These are phyloP conservation scores for Xenentodon cancila DNA, from an alignment of 2,797 vertebrate species.

Conservation along the genomic window DNA sequence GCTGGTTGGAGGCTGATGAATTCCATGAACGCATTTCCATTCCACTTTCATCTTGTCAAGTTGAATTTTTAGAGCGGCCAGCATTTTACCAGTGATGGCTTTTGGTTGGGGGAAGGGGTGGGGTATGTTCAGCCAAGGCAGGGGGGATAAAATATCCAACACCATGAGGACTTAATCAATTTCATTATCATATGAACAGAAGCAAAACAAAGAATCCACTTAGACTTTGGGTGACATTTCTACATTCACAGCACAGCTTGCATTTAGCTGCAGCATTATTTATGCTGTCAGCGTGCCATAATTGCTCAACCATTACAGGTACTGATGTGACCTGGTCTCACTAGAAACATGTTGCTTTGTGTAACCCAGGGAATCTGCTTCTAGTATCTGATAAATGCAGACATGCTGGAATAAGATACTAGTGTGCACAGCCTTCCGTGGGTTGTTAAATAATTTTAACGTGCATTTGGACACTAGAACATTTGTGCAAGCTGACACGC, in stretches of 20 bases:
- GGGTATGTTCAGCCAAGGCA: conserved; percentile 28
- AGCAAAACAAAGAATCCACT: conserved; percentile 66
- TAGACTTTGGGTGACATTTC: conserved; percentile 56
- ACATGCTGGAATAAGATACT: conserved; percentile 47
- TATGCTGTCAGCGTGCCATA: conserved; percentile 61
- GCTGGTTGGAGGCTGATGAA: conserved; percentile 63
- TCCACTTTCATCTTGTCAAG: conserved; percentile 71
- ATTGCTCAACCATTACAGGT: conserved; percentile 69
- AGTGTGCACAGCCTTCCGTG: conserved; percentile 38
- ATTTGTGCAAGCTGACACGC: conserved; percentile 4
- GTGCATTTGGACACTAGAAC: conserved; percentile 15
- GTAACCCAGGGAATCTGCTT: conserved; percentile 42
- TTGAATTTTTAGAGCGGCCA: conserved; percentile 57
- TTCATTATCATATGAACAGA: conserved; percentile 66
- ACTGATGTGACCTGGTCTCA: conserved; percentile 42
- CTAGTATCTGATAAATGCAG: conserved; percentile 61
- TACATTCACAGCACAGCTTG: conserved; percentile 45
- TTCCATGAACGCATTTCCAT: conserved; percentile 68
- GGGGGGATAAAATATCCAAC: conserved; percentile 47
- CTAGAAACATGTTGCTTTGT: conserved; percentile 54
- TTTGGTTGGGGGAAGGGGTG: conserved; percentile 14
- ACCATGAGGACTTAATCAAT: conserved; percentile 64
- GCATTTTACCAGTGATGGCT: conserved; percentile 50
- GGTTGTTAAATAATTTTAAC: conserved; percentile 28
- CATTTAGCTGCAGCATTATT: conserved; percentile 61